Evolutionary conservation across 2,113 vertebrate genomes (phyloP).

Genomic region (Diadophis punctatus): DNA sequence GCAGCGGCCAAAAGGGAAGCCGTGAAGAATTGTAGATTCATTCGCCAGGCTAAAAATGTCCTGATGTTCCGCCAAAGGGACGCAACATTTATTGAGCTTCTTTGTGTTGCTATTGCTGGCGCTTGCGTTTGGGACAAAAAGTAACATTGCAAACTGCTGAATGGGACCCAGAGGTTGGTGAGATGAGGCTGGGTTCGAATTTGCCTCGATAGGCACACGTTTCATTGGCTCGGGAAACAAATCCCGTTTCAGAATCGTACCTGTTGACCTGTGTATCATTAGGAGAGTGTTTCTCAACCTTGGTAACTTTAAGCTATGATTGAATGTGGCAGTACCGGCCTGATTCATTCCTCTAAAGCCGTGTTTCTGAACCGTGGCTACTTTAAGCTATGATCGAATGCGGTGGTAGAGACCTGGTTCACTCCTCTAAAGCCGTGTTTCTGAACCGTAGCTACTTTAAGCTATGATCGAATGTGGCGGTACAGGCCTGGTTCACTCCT

Average conservation of each 20-base stretch:
- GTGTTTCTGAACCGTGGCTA: background rate
- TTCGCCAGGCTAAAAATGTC: slow-evolving; percentile 6
- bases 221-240: rapidly evolving
- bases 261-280: background rate
- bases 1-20: background rate
- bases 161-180: slow-evolving; percentile 26
- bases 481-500: too few species aligned
- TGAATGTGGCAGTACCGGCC: too few species aligned
- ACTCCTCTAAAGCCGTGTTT: background rate
- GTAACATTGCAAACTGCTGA: slow-evolving; percentile 22
- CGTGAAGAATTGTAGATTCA: slow-evolving; percentile 20
- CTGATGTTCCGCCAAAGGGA: slow-evolving; percentile 11
- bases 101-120: slow-evolving; percentile 14
- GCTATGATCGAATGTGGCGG: too few species aligned
- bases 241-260: background rate
- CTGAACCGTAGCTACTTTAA: background rate
- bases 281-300: background rate
- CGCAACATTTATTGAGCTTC: background rate
- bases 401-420: too few species aligned
- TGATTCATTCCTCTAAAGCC: too few species aligned
- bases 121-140: slow-evolving; percentile 27
- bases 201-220: background rate
- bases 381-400: too few species aligned
- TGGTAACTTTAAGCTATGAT: background rate
- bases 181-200: slow-evolving; percentile 41